phyloP scores from a whole-genome alignment of 2,888 invertebrate species.

The Amphipoea oculea region DNA sequence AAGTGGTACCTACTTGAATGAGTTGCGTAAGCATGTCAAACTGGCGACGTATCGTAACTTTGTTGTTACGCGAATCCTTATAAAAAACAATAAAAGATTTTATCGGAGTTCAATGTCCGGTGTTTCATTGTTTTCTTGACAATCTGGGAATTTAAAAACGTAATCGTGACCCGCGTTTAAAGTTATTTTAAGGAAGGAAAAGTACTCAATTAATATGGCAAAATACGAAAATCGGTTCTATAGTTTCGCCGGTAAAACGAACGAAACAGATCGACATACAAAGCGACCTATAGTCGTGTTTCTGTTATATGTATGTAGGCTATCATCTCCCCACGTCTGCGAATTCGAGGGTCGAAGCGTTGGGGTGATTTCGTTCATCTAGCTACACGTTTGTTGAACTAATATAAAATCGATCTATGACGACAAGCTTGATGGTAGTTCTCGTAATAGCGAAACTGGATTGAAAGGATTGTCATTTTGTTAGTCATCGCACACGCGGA shows the following conservation, averaged over 20 bases:
- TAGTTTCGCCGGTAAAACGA: constrained; percentile 3
- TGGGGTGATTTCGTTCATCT: constrained; percentile 47
- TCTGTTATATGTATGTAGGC: constrained; percentile 20
- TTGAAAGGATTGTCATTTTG: constrained; percentile 1
- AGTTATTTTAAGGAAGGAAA: constrained; percentile 33
- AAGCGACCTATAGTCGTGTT: constrained; percentile 8
- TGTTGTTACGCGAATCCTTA: constrained; percentile 40
- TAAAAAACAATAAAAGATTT: constrained; percentile 40
- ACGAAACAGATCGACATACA: neutral
- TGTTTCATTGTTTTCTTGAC: constrained; percentile 33
- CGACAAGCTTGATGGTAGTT: constrained; percentile 4
- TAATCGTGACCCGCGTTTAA: constrained; percentile 5
- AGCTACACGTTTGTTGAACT: constrained; percentile 37
- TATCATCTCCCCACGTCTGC: constrained; percentile 47
- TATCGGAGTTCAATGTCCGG: constrained; percentile 49
- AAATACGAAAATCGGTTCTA: constrained; percentile 1
- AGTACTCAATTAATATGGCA: neutral
- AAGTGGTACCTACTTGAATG: constrained; percentile 53
- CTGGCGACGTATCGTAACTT: constrained; percentile 13
- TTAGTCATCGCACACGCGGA: constrained; percentile 20
- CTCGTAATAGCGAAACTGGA: neutral
- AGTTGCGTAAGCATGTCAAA: constrained; percentile 57
- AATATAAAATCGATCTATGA: constrained; percentile 26
- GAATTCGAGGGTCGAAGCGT: constrained; percentile 35
- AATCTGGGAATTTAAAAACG: constrained; percentile 17